These are phyloP conservation scores for Stegostoma tigrinum DNA, from an alignment of 2,113 vertebrate genomes.

Conservation along the genomic window DNA sequence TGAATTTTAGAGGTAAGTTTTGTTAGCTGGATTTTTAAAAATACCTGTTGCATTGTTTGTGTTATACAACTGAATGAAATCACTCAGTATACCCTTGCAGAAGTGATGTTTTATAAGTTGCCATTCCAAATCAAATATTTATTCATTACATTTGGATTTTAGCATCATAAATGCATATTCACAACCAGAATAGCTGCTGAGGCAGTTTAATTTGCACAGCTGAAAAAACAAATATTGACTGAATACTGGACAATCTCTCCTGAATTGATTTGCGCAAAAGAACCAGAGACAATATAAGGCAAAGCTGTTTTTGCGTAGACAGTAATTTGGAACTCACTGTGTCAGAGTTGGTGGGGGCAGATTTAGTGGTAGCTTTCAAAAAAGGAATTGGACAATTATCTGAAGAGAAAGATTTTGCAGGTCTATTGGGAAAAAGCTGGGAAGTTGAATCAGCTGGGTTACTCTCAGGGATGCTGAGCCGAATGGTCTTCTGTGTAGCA, in stretches of 20 bases:
- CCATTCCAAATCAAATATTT: neutral
- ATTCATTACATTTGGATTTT: neutral
- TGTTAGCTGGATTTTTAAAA: neutral
- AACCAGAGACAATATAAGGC: no score
- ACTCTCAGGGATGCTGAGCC: neutral
- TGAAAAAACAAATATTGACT: neutral
- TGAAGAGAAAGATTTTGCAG: neutral
- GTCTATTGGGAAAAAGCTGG: neutral
- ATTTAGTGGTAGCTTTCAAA: no score
- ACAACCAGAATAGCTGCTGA: neutral
- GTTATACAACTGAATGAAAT: neutral
- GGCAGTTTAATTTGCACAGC: neutral
- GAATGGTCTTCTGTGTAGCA: neutral
- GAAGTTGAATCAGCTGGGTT: neutral
- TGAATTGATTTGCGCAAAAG: neutral
- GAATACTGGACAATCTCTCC: neutral
- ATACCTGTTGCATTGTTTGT: neutral
- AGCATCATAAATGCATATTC: neutral
- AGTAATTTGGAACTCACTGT: no score
- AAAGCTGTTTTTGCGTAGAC: no score
- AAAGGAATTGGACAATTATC: no score
- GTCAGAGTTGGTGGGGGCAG: no score
- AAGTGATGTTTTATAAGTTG: neutral
- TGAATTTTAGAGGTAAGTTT: neutral
- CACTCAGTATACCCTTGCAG: neutral